Evolutionary conservation across 2,797 vertebrate genomes (phyloP), one percentile per base, ranked within the genome.

Genomic region (Saguinus oedipus): DNA sequence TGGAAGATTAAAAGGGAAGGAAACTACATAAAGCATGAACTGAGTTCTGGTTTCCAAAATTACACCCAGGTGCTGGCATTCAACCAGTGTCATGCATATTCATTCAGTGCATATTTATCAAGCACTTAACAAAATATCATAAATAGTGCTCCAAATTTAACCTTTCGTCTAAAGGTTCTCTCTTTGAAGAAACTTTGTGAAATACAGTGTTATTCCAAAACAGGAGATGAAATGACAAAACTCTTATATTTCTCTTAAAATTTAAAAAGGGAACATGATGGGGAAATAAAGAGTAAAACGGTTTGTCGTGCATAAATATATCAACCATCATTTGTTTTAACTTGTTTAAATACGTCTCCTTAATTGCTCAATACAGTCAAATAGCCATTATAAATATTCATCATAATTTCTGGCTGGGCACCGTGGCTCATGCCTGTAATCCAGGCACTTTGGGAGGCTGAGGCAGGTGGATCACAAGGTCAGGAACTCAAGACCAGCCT

Each of bases 301-400:
- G 61, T 13, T 86, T 61, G 46, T 61, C 74, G 48, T 20, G 46
- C n/a, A 70, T 39, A 97, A 96, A 92, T 83, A 17, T 42, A 85
- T 39, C 33, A 92, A 33, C 20, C 22, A 94, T 64, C 68, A 83
- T 33, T 76, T 89, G n/a, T 57, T 93, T 96, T 94, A 93, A 17
- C 53, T 83, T 61, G 39, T 44, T 88, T 80, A 85, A 85, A 42
- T 78, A 75, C 10, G 55, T 61, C 19, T 75, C 42, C 59, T 87
- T 88, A 92, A 22, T 50, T 86, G 22, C 15, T 83, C 68, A 85
- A 53, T 75, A 79, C 46, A 50, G 44, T 68, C 79, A 57, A 7
- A 81, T 7, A 44, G 78, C 68, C 90, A 83, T 50, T 74, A 74
- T 19, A 68, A 84, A 90, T 81, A 97, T 42, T 78, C 79, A 59